phyloP scores from a whole-genome alignment of 2,113 vertebrate genomes.

The Megaceryle torquata region DNA sequence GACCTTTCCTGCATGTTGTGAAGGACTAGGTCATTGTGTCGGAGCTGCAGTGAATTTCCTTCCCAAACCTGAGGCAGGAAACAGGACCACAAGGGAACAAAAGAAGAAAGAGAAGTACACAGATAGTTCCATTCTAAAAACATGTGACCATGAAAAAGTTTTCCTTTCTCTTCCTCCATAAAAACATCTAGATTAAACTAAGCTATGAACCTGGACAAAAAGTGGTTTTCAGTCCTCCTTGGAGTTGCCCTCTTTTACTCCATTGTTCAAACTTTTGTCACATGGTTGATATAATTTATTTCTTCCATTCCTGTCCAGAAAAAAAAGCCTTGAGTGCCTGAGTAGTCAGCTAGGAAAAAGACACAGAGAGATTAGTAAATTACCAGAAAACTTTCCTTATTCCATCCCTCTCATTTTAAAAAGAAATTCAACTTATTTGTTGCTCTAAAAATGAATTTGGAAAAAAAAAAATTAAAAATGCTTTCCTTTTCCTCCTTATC shows the following conservation, averaged over 20 bases:
- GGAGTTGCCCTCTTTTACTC: neutral
- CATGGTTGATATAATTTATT: neutral
- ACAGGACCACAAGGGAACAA: constrained; percentile 15
- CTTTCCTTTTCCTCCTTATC: neutral
- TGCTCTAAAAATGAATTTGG: neutral
- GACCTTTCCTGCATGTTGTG: neutral
- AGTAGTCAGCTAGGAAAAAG: neutral
- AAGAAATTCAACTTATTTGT: neutral
- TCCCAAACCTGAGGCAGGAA: constrained; percentile 50
- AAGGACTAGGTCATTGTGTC: constrained; percentile 26
- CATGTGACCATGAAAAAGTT: neutral
- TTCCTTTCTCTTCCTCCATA: constrained; percentile 11
- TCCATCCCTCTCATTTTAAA: neutral
- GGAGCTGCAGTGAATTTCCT: constrained; percentile 8
- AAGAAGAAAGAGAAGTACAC: constrained; percentile 38
- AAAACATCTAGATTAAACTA: neutral
- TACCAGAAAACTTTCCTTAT: constrained; percentile 23
- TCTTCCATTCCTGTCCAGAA: neutral
- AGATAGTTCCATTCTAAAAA: neutral
- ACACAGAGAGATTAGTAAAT: neutral
- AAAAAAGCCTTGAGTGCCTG: neutral
- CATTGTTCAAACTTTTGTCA: neutral
- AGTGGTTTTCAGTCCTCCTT: neutral
- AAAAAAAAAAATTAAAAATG: neutral
- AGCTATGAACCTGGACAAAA: neutral